Evolutionary conservation across 2,888 invertebrate species (phyloP), one percentile per base, ranked within the genome.

Genomic region (Anthoptus insignis): DNA sequence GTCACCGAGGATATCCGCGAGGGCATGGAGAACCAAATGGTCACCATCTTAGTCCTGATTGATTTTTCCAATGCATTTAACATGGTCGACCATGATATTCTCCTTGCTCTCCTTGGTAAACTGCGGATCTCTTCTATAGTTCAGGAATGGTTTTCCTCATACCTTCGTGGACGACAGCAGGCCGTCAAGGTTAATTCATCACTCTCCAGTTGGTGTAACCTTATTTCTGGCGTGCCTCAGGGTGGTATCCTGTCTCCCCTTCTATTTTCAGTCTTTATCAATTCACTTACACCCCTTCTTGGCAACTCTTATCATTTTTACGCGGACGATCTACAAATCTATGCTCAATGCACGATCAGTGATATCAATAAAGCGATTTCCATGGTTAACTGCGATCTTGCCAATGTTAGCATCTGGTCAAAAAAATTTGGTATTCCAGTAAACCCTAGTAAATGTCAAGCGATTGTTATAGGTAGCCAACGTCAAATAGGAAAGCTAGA

Each of bases 1-100:
- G n/a, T n/a, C n/a, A n/a, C n/a, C n/a, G n/a, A n/a, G n/a, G n/a
- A n/a, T n/a, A n/a, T n/a, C n/a, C n/a, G n/a, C n/a, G n/a, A n/a
- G n/a, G n/a, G n/a, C n/a, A n/a, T n/a, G n/a, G n/a, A n/a, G n/a
- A n/a, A n/a, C 11, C n/a, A 13, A 24, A n/a, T 32, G 39, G 37
- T 54, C 11, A 54, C 54, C n/a, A 7, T 54, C 2, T 34, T 52
- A 11, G 32, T 52, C 1, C 32, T 54, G 4, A 32, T 54, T 7
- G 54, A 39, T 19, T 54, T 54, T 9, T 54, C 39, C 5, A 54
- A 54, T 13, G 54, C 39, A 1, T 54, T 54, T 24, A 54, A 54
- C n/a, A n/a, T n/a, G n/a, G n/a, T n/a, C n/a, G n/a, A n/a, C n/a
- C n/a, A n/a, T n/a, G n/a, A n/a, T n/a, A 32, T 32, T 9, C 32